phyloP scores from a whole-genome alignment of 2,797 vertebrate species.

The Hylomyscus alleni region DNA sequence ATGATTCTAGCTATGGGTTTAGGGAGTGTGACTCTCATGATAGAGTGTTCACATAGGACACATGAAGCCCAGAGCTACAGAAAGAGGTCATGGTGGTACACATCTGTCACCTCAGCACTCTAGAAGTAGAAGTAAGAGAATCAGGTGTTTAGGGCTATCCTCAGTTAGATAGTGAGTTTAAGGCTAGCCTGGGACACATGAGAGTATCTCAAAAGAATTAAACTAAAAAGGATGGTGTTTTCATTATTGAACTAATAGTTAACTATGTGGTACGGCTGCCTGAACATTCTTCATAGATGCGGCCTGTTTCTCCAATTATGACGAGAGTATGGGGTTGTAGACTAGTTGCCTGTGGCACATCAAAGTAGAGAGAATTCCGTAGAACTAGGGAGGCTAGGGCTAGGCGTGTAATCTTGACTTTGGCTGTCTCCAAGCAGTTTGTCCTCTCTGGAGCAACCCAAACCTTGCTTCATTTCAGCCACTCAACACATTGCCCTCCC shows the following conservation, averaged over 20 bases:
- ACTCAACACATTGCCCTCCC: neutral
- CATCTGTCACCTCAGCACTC: neutral
- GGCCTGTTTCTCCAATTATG: neutral
- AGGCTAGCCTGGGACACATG: neutral
- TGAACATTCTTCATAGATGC: neutral
- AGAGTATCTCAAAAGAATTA: neutral
- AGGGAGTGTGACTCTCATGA: neutral
- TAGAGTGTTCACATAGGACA: neutral
- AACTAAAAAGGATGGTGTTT: neutral
- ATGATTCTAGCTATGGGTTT: neutral
- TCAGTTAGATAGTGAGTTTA: neutral
- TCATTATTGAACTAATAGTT: neutral
- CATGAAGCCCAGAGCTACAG: neutral
- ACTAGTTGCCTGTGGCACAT: fast-evolving
- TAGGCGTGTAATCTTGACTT: fast-evolving
- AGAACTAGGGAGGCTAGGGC: neutral
- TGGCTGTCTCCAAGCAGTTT: fast-evolving
- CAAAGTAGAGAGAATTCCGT: neutral
- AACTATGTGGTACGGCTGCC: neutral
- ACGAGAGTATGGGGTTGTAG: neutral
- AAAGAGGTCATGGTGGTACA: neutral
- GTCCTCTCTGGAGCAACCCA: neutral
- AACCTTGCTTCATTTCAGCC: neutral
- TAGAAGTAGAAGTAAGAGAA: neutral
- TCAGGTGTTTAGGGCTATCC: neutral